Base-by-base conservation (phyloP, 2,888 invertebrate genomes). In the Drosophila fulvimacula region DNA sequence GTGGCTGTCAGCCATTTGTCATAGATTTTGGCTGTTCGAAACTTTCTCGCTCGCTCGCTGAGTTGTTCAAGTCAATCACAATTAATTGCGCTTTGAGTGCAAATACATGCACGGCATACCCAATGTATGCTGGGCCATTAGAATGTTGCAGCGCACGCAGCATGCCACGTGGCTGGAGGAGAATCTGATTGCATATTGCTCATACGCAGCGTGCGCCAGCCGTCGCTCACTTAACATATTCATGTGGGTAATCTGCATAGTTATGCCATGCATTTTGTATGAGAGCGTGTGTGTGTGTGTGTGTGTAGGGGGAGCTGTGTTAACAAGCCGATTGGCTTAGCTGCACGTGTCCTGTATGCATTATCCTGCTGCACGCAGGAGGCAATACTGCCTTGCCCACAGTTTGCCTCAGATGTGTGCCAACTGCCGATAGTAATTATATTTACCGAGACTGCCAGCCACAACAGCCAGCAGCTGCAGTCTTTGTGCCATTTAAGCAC, bases 341-440 rank as follows among this genome's bases (percentile, higher is more conserved):
- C 34, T 51, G 75, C 62, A 79, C 70, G 62, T 79, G 66, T 79
- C 42, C 62, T 66, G 38, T 60, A 36, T 42, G 57, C 41, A 58
- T 60, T 66, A 66, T 62, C 48, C 79, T 61, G 61, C 10, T n/a
- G 39, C 32, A 5, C 19, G 30, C 36, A 30, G 30, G 30, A 30
- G 6, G 30, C 30, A 30, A 30, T 6, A 3, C 24, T 24, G 24
- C 30, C 30, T 10, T 17, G 27, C 49, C 63, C 44, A 48, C 39
- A n/a, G 30, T 10, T 36, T 53, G 53, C 27, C 51, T 27, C 41
- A 58, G 62, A 75, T 76, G 67, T 79, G 52, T 81, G 89, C 69
- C 87, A 87, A 73, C 65, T 84, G 87, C 64, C 70, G 61, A 70
- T 61, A 52, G 85, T 79, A 87, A 89, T 83, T 83, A 89, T 89